Percentiles rank a stretch among this genome's conserved stretches.
Evolutionary conservation across 1,140 invertebrate genomes (phyloP).

Genomic region (Eubasilissa regina): DNA sequence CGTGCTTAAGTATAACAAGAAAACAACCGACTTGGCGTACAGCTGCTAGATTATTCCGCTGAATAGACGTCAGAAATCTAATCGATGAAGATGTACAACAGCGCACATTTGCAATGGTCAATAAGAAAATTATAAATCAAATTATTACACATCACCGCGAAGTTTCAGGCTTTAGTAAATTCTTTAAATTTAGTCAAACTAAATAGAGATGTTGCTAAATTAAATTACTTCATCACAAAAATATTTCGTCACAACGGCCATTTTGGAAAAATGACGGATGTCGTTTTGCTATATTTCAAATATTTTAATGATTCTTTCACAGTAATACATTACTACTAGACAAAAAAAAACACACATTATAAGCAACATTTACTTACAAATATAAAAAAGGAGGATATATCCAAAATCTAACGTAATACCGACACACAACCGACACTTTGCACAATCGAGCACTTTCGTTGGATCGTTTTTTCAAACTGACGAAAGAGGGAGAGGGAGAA

Average conservation of each 20-base stretch:
- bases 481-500: constrained; percentile 52
- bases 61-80: constrained; percentile 52
- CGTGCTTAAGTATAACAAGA: neutral
- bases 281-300: constrained; percentile 39
- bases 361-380: constrained; percentile 38
- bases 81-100: constrained; percentile 47
- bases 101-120: neutral
- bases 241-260: constrained; percentile 57
- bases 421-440: constrained; percentile 52
- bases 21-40: constrained; percentile 29
- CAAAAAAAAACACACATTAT: neutral
- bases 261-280: constrained; percentile 56
- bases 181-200: neutral
- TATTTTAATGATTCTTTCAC: constrained; percentile 14
- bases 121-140: neutral
- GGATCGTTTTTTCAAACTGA: constrained; percentile 48
- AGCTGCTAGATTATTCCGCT: constrained; percentile 45
- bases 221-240: constrained; percentile 49
- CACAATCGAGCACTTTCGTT: constrained; percentile 42
- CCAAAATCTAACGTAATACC: constrained; percentile 47
- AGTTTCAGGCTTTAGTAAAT: neutral
- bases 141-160: no score
- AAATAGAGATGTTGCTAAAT: constrained; percentile 34
- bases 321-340: neutral
- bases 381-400: constrained; percentile 20